A percentile compares a stretch with the other conserved stretches of the same genome.
Evolutionary conservation across 2,113 vertebrate genomes (phyloP).

Genomic region (Perca schrenkii): DNA sequence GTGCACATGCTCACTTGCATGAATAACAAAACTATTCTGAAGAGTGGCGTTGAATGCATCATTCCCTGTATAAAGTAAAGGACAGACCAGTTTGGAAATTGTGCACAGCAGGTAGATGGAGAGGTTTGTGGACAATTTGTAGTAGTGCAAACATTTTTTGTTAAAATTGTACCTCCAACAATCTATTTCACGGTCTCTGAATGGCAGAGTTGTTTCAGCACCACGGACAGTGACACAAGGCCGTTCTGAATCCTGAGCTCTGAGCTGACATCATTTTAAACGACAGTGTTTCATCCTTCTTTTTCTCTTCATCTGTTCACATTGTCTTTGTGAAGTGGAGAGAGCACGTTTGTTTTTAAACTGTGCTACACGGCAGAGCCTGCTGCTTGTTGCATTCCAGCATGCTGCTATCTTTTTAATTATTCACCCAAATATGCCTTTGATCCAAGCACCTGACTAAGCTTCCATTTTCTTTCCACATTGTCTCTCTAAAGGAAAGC

Average conservation of each 20-base stretch:
- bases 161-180: conserved; percentile 53
- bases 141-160: conserved; percentile 49
- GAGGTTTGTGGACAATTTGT: conserved; percentile 26
- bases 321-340: neutral
- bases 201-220: conserved; percentile 70
- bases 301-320: neutral
- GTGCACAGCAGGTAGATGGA: conserved; percentile 35
- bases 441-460: conserved; percentile 59
- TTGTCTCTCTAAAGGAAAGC: conserved; percentile 6
- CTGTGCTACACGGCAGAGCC: conserved; percentile 9
- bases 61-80: conserved; percentile 23
- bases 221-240: conserved; percentile 79
- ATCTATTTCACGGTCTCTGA: conserved; percentile 51
- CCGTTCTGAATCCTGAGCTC: conserved; percentile 17
- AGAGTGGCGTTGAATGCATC: conserved; percentile 42
- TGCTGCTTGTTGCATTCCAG: conserved; percentile 18
- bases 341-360: conserved; percentile 39
- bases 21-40: conserved; percentile 44
- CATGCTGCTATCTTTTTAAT: conserved; percentile 49
- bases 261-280: conserved; percentile 41
- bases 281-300: conserved; percentile 2
- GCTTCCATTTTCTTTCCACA: conserved; percentile 37
- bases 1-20: conserved; percentile 42
- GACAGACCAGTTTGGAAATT: conserved; percentile 23
- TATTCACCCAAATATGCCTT: conserved; percentile 54